Conservation (phyloP, 2,797 vertebrate genomes). For the Cottoperca gobio region DNA sequence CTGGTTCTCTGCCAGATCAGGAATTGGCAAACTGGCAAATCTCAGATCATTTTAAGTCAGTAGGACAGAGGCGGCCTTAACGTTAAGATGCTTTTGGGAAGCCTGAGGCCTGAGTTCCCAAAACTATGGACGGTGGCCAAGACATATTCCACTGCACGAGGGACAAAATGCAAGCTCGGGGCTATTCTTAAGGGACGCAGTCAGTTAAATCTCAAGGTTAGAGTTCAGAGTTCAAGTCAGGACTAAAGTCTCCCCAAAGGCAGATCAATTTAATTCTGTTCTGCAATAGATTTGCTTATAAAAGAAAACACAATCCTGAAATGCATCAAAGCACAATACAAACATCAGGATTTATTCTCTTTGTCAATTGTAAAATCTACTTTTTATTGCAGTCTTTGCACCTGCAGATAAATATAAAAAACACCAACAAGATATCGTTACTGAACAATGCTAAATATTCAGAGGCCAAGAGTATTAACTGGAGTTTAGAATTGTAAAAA, state of each 20-base stretch:
- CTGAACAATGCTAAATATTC: too few relatives aligned
- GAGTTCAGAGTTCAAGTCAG: conserved; percentile 8
- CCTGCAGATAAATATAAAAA: not conserved
- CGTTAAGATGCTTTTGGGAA: conserved; percentile 62
- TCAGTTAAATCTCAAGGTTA: conserved; percentile 18
- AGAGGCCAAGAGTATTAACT: not conserved
- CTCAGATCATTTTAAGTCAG: conserved; percentile 70
- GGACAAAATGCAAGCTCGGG: conserved; percentile 16
- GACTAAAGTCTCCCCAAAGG: not conserved
- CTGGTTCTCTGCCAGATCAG: conserved; percentile 55
- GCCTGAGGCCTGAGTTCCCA: conserved; percentile 54
- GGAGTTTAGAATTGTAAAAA: too few relatives aligned
- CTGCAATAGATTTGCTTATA: not conserved
- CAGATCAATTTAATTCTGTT: not conserved
- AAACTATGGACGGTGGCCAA: conserved; percentile 37
- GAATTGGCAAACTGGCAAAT: conserved; percentile 68
- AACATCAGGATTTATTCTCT: not conserved
- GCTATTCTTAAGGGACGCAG: not conserved
- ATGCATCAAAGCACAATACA: not conserved
- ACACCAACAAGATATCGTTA: not conserved
- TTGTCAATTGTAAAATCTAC: not conserved
- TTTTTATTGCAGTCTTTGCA: not conserved
- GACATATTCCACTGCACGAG: conserved; percentile 5
- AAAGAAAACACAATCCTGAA: not conserved
- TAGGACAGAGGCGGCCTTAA: conserved; percentile 61